These are phyloP conservation scores for Dascillus cervinus DNA, from an alignment of 2,888 invertebrate species.

Conservation along the genomic window DNA sequence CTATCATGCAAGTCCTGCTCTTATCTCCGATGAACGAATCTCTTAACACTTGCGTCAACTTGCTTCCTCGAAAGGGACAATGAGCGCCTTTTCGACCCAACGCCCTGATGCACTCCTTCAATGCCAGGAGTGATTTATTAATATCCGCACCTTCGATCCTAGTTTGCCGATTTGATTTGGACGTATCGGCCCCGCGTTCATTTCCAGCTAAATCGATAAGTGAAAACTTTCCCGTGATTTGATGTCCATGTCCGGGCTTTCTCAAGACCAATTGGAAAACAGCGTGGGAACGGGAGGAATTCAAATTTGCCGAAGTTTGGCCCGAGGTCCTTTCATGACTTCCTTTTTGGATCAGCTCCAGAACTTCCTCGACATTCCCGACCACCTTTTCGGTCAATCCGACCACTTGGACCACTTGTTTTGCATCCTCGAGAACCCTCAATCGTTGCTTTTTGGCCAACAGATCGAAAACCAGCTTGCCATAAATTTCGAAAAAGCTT, in stretches of 20 bases:
- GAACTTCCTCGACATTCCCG: conserved; percentile 84
- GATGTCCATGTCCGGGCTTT: conserved; percentile 47
- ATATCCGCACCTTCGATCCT: conserved; percentile 93
- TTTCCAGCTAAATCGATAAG: conserved; percentile 97
- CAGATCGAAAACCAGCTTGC: conserved; percentile 87
- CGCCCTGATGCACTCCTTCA: conserved; percentile 96
- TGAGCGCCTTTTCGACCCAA: conserved; percentile 93
- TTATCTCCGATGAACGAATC: conserved; percentile 99
- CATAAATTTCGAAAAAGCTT: conserved; percentile 99
- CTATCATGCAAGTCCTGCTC: conserved; percentile 99
- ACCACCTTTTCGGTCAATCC: conserved; percentile 90
- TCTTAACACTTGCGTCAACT: conserved; percentile 89
- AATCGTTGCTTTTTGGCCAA: conserved; percentile 88
- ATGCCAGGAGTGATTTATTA: conserved; percentile 88
- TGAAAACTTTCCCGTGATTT: conserved; percentile 85
- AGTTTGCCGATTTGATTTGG: conserved; percentile 90
- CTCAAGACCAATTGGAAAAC: conserved; percentile 95
- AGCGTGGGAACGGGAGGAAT: conserved; percentile 97
- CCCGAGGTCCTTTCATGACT: conserved; percentile 90
- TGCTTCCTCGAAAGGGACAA: conserved; percentile 94
- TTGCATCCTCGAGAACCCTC: conserved; percentile 93
- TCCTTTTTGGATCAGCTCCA: conserved; percentile 85
- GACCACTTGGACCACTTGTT: conserved; percentile 95
- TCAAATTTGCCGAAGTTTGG: conserved; percentile 94
- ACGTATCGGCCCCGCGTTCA: conserved; percentile 98